Evolutionary conservation across 2,888 invertebrate genomes (phyloP).

Genomic region (Cryptocheilus praepositus): DNA sequence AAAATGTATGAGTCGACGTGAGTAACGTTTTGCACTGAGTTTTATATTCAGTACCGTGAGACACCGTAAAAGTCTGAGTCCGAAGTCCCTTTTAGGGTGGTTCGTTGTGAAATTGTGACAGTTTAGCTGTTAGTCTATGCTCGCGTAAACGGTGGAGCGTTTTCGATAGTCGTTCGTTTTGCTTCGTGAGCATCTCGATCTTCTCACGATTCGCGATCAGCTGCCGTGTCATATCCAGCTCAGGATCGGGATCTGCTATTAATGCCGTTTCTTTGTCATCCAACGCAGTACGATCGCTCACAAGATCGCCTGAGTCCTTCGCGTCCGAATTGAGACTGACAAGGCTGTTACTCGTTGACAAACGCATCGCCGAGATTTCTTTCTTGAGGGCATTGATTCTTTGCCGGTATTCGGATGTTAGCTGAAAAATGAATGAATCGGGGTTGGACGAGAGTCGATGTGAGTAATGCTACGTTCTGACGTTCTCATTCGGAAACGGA

Average conservation of each 20-base stretch:
- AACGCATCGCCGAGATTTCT: background rate
- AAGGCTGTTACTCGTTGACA: too few relatives aligned
- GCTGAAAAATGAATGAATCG: background rate
- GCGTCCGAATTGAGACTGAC: background rate
- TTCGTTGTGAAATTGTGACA: too few relatives aligned
- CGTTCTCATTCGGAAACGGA: too few relatives aligned
- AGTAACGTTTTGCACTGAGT: too few relatives aligned
- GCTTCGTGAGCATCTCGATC: slow-evolving; percentile 50
- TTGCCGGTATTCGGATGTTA: background rate
- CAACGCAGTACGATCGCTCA: background rate
- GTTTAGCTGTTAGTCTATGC: too few relatives aligned
- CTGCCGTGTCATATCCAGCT: slow-evolving; percentile 54
- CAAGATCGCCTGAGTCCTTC: slow-evolving; percentile 6
- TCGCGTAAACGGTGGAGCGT: slow-evolving; percentile 38
- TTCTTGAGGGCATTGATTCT: background rate
- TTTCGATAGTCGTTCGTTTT: slow-evolving; percentile 56
- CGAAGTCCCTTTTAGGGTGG: too few relatives aligned
- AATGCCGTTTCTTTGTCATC: slow-evolving; percentile 28
- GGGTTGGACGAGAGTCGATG: too few relatives aligned
- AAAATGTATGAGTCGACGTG: too few relatives aligned
- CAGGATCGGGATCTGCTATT: slow-evolving; percentile 47
- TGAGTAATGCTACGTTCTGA: too few relatives aligned
- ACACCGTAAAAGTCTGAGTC: too few relatives aligned
- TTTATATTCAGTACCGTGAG: too few relatives aligned
- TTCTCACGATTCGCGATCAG: slow-evolving; percentile 49